Base-by-base conservation (phyloP, 2,888 invertebrate species). In the Melitaea athalia region DNA sequence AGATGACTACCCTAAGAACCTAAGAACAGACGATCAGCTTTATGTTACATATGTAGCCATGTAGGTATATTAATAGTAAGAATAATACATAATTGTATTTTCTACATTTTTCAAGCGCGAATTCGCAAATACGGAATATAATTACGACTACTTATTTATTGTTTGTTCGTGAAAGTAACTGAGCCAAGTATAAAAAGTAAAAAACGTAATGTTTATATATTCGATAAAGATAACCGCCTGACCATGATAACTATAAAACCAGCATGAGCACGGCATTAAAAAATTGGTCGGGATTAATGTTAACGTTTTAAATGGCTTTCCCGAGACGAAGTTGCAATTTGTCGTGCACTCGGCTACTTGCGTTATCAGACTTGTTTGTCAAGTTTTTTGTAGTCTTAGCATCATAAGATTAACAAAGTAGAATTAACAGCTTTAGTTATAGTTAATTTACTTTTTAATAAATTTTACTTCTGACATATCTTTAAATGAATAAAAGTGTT, bases 291-390 rank as follows among this genome's bases (percentile, higher is more conserved):
- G 52, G 70, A 67, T 64, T 65, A 64, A 67, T 57, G 57, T 61
- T 53, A 67, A 67, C 70, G 67, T 64, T 64, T 69, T 67, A 67
- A 70, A 68, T 59, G 64, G 61, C 62, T 67, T 64, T 52, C 38
- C 62, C 59, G 45, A 67, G 65, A 65, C 67, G 63, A 63, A 67
- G 71, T 69, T 65, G 71, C 76, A 78, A 75, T 79, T 79, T 79
- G 77, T 78, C 76, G 75, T 52, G 77, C 81, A 79, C 63, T 80
- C 76, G 72, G 74, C 80, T 74, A 75, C 83, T 85, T 81, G 74
- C 73, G 73, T 78, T 71, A 74, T 74, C 75, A 73, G 65, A 74
- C 73, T 74, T 72, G 75, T 73, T 76, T 78, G 76, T 77, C 70
- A 69, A 72, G 69, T 73, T 79, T 83, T 83, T 77, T 55, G 63